Evolutionary conservation across 2,888 invertebrate genomes (phyloP).

Genomic region (Entomobrya proxima): DNA sequence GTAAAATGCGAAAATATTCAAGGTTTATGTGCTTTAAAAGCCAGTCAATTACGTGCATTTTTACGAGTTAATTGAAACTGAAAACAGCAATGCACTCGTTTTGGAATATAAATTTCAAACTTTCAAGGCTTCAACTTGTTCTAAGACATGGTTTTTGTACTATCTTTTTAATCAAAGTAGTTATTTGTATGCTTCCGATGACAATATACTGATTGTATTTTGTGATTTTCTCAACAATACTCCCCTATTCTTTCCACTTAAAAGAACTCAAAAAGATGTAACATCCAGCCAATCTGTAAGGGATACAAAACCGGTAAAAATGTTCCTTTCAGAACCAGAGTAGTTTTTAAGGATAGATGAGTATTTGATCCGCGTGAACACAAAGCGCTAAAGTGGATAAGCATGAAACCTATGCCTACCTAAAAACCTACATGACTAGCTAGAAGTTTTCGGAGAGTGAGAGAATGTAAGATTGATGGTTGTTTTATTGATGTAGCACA

Average conservation of each 20-base stretch:
- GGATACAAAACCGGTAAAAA: not conserved
- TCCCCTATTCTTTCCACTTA: not conserved
- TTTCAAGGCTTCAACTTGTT: too few relatives aligned
- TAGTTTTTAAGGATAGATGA: not conserved
- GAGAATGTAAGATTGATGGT: constrained; percentile 51
- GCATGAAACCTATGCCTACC: not conserved
- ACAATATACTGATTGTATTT: not conserved
- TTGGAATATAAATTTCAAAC: too few relatives aligned
- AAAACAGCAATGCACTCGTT: too few relatives aligned
- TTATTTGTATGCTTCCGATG: not conserved
- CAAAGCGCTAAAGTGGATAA: not conserved
- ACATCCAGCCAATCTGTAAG: not conserved
- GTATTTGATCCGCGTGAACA: not conserved
- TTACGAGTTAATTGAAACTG: too few relatives aligned
- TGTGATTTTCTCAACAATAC: not conserved
- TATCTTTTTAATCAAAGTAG: not conserved
- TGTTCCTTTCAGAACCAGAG: not conserved
- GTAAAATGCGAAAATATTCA: too few relatives aligned
- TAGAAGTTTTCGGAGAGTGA: not conserved
- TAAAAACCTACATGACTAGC: not conserved
- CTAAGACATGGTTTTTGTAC: too few relatives aligned
- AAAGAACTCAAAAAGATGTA: not conserved
- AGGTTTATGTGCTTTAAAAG: too few relatives aligned
- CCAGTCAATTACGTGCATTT: too few relatives aligned
- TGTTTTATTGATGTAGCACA: constrained; percentile 57